phyloP scores from a whole-genome alignment of 2,113 vertebrate genomes.

The Alectura lathami region DNA sequence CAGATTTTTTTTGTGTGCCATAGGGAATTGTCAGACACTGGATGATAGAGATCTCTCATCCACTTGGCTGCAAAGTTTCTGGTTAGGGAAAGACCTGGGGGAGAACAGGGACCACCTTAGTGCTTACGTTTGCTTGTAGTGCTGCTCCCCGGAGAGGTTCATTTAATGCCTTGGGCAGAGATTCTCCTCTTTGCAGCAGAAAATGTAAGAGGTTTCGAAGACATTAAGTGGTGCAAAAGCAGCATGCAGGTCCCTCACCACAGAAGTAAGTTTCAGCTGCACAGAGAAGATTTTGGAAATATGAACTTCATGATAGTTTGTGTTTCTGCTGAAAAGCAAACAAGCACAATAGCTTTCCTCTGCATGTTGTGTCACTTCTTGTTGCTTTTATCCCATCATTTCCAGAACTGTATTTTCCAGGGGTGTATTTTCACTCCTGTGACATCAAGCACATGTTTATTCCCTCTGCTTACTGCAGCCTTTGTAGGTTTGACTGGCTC shows the following conservation, averaged over 20 bases:
- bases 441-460: not conserved
- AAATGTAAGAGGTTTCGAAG: not conserved
- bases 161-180: not conserved
- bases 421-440: not conserved
- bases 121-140: not conserved
- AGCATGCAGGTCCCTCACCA: not conserved
- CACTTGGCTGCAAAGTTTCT: not conserved
- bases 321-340: not conserved
- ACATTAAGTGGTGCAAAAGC: not conserved
- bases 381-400: not conserved
- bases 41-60: not conserved
- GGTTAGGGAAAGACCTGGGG: not conserved
- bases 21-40: not conserved
- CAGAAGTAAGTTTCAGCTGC: not conserved
- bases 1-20: rapidly evolving
- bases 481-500: not conserved
- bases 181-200: not conserved
- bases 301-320: not conserved
- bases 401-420: no score
- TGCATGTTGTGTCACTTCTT: not conserved
- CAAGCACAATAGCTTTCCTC: not conserved
- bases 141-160: not conserved
- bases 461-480: not conserved
- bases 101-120: not conserved
- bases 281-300: not conserved